Conservation (phyloP, 2,113 vertebrate genomes). For the Notiomystis cincta region DNA sequence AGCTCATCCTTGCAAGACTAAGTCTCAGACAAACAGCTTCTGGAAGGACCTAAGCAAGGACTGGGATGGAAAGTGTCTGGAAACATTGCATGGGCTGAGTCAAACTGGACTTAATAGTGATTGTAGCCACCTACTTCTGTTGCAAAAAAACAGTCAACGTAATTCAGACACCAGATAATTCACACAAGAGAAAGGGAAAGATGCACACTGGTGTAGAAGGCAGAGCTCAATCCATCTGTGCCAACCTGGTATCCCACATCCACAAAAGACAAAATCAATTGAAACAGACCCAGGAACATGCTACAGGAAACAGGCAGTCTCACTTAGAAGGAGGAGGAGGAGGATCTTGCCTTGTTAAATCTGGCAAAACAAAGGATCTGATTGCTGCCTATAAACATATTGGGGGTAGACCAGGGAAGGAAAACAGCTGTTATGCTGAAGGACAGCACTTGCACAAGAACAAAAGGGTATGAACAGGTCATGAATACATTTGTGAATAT, state of each 20-base stretch:
- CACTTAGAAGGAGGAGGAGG: neutral
- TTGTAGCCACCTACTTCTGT: neutral
- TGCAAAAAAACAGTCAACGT: neutral
- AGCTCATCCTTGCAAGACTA: neutral
- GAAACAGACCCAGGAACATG: neutral
- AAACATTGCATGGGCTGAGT: neutral
- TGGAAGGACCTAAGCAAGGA: neutral
- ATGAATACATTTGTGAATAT: slow-evolving; percentile 25
- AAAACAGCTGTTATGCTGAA: slow-evolving; percentile 49
- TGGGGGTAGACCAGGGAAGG: slow-evolving; percentile 6
- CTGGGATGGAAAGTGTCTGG: neutral
- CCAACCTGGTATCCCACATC: neutral
- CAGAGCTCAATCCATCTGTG: neutral
- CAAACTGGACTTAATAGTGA: neutral
- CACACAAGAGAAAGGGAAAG: neutral
- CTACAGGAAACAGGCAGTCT: neutral
- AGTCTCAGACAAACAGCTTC: neutral
- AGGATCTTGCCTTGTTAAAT: slow-evolving; percentile 11
- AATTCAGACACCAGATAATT: neutral
- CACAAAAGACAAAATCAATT: neutral
- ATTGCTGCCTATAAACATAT: slow-evolving; percentile 16
- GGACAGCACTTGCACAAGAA: slow-evolving; percentile 29
- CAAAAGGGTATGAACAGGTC: slow-evolving; percentile 24
- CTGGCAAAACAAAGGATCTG: slow-evolving; percentile 37
- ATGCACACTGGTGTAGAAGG: neutral